Conservation (phyloP, 2,797 vertebrate genomes). For the Thamnophis elegans region DNA sequence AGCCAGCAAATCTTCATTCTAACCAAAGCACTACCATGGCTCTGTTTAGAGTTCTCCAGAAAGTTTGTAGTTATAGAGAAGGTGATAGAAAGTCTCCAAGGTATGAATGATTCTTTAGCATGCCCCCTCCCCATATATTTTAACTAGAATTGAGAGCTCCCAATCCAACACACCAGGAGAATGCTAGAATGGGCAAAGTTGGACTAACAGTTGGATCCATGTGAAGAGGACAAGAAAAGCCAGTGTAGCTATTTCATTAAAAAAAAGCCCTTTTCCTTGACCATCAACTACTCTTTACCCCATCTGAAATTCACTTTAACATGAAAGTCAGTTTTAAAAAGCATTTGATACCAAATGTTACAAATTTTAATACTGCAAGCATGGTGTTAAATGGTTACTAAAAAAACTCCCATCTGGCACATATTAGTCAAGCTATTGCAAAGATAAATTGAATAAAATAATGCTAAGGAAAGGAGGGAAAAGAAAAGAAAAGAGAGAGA, state of each 20-base stretch:
- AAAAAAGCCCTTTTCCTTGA: neutral
- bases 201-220: neutral
- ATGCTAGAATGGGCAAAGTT: neutral
- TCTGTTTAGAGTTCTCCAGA: neutral
- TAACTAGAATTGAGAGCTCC: neutral
- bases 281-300: neutral
- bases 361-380: constrained; percentile 59
- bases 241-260: neutral
- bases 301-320: neutral
- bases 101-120: neutral
- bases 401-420: constrained; percentile 70
- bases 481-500: constrained; percentile 38
- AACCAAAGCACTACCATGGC: neutral
- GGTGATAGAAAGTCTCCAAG: neutral
- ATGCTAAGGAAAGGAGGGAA: constrained; percentile 63
- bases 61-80: neutral
- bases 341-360: constrained; percentile 44
- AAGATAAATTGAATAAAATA: constrained; percentile 70
- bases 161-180: neutral
- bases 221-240: neutral
- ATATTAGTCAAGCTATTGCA: constrained; percentile 64
- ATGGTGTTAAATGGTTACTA: constrained; percentile 59
- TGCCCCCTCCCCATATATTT: neutral
- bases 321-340: neutral
- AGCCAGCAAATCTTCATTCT: neutral